Conservation (phyloP, 2,888 invertebrate species). For the Leucozona laternaria region DNA sequence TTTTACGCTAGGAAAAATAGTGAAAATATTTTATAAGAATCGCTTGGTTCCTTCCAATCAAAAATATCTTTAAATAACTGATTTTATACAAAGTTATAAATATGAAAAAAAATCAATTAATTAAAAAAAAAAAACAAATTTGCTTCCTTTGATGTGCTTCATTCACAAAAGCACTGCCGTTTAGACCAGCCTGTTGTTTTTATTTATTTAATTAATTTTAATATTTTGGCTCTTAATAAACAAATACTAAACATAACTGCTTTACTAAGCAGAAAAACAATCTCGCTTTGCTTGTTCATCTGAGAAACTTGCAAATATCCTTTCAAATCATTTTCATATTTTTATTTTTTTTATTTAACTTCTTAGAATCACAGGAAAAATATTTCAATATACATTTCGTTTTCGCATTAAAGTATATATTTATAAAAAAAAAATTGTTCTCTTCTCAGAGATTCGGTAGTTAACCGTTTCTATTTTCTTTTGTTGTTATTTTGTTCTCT, state of each 20-base stretch:
- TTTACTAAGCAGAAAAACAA: slow-evolving; percentile 36
- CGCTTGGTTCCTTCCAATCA: too few relatives aligned
- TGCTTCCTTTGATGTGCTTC: slow-evolving; percentile 52
- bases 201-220: slow-evolving; percentile 9
- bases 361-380: slow-evolving; percentile 4
- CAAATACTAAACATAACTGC: slow-evolving; percentile 30
- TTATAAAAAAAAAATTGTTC: slow-evolving; percentile 5
- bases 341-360: not conserved
- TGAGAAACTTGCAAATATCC: slow-evolving; percentile 7
- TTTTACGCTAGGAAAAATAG: too few relatives aligned
- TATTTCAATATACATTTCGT: not conserved
- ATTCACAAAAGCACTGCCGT: slow-evolving; percentile 62
- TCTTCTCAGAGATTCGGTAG: slow-evolving; percentile 10
- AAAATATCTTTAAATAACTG: too few relatives aligned
- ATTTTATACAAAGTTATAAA: too few relatives aligned
- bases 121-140: not conserved
- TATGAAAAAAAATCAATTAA: not conserved
- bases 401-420: slow-evolving; percentile 1
- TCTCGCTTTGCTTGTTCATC: slow-evolving; percentile 29
- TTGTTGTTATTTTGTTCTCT: slow-evolving; percentile 23
- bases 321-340: slow-evolving; percentile 2
- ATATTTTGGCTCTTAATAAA: not conserved
- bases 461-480: slow-evolving; percentile 20
- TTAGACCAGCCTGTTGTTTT: slow-evolving; percentile 57
- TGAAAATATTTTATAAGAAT: too few relatives aligned